These are phyloP conservation scores for Lamellibrachia satsuma DNA, from an alignment of 2,888 invertebrate species.

Conservation along the genomic window DNA sequence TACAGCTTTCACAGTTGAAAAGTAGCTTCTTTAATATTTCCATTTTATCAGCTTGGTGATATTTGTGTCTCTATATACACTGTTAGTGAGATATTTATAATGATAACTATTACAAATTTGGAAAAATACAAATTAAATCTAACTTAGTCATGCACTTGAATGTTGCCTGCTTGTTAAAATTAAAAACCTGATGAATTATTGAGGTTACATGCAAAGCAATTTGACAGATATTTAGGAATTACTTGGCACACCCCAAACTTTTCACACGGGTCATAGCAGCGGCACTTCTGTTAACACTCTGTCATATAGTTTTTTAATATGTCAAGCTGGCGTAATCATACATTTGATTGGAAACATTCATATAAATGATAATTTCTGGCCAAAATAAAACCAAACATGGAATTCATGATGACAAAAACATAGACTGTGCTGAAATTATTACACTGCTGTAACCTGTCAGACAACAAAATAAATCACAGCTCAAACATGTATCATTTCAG, in stretches of 20 bases:
- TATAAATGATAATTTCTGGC: too few relatives aligned
- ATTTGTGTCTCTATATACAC: background rate
- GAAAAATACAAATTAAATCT: background rate
- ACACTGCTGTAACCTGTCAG: background rate
- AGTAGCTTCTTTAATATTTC: background rate
- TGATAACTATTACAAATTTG: background rate
- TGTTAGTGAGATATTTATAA: background rate
- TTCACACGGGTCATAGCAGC: too few relatives aligned
- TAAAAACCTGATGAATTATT: background rate
- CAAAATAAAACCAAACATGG: too few relatives aligned
- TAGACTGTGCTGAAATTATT: background rate
- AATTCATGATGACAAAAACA: background rate
- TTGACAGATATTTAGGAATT: background rate
- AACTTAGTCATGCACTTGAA: background rate
- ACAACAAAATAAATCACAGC: too few relatives aligned
- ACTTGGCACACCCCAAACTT: too few relatives aligned
- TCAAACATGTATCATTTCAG: too few relatives aligned
- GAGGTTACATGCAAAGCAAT: background rate
- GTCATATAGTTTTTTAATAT: too few relatives aligned
- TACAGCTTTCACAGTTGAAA: background rate
- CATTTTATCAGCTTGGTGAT: background rate
- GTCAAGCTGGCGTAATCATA: too few relatives aligned
- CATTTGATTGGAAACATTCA: too few relatives aligned
- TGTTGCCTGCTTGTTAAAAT: slow-evolving; percentile 8
- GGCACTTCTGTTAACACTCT: too few relatives aligned